These are phyloP conservation scores for Parotia lawesii DNA, from an alignment of 2,113 vertebrate genomes.

Conservation along the genomic window DNA sequence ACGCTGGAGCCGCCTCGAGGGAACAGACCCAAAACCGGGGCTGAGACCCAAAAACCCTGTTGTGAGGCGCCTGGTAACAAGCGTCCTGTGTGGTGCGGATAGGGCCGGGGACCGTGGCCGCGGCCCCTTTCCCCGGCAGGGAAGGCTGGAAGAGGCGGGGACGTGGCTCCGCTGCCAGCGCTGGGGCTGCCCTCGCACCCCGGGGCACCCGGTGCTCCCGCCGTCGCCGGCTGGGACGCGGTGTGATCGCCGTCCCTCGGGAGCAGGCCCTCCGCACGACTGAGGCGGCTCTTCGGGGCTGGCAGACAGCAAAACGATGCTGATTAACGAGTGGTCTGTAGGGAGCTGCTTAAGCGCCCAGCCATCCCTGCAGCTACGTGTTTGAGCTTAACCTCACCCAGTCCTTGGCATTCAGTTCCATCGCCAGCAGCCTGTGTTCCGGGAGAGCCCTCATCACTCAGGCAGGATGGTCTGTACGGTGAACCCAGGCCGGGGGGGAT, in stretches of 20 bases:
- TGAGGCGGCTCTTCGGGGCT: neutral
- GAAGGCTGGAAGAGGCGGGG: neutral
- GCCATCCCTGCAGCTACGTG: accelerated
- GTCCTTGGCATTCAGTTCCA: accelerated
- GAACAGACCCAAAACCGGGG: accelerated
- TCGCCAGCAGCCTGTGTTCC: accelerated
- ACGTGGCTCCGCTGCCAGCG: accelerated
- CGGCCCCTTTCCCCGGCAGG: neutral
- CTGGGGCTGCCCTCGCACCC: neutral
- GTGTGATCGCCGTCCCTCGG: accelerated
- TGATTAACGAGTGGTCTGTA: accelerated
- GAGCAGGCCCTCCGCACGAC: accelerated
- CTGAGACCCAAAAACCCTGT: accelerated
- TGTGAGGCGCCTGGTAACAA: accelerated
- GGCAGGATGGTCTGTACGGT: accelerated
- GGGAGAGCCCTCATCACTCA: accelerated
- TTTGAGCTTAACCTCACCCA: accelerated
- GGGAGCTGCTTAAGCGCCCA: neutral
- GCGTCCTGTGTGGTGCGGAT: neutral
- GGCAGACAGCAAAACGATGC: accelerated
- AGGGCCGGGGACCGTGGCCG: neutral
- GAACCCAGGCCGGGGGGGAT: neutral
- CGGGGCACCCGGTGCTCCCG: accelerated
- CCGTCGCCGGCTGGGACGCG: accelerated
- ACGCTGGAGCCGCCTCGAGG: neutral